A percentile compares a stretch with the other conserved stretches of the same genome.
phyloP scores from a whole-genome alignment of 30 jellyfish, hydroid and myxozoan species.

The Morbakka virulenta region DNA sequence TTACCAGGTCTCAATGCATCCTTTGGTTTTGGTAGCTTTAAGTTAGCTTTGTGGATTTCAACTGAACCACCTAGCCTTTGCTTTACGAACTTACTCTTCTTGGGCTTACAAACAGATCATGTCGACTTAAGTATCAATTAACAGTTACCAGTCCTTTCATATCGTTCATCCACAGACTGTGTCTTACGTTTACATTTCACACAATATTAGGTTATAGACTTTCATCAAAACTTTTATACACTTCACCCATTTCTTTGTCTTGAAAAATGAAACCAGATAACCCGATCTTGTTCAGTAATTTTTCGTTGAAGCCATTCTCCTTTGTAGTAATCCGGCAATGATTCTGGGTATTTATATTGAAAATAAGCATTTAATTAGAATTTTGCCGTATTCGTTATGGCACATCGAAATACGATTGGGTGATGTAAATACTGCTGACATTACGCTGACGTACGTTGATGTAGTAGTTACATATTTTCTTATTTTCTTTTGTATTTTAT shows the following conservation, averaged over 20 bases:
- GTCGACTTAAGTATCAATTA: background rate
- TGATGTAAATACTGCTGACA: background rate
- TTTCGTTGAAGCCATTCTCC: too few relatives aligned
- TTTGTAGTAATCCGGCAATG: background rate
- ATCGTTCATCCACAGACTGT: background rate
- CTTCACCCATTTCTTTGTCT: background rate
- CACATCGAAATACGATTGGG: background rate
- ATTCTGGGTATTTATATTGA: background rate
- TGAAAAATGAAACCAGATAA: background rate
- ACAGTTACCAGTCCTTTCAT: background rate
- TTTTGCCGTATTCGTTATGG: background rate
- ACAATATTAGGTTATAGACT: too few relatives aligned
- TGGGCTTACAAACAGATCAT: too few relatives aligned
- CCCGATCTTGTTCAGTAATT: too few relatives aligned
- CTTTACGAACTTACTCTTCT: too few relatives aligned
- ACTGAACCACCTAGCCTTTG: too few relatives aligned
- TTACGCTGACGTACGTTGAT: too few relatives aligned
- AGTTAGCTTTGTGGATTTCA: too few relatives aligned
- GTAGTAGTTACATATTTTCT: too few relatives aligned
- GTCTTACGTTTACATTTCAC: background rate
- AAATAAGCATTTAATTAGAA: background rate
- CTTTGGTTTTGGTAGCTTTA: conserved; percentile 1
- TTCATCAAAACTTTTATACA: background rate
- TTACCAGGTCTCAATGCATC: background rate
- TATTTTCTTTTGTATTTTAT: too few relatives aligned